Evolutionary conservation across 92 coral and sea anemone species (phyloP), one percentile per base, ranked within the genome.

Genomic region (Pocillopora grandis): DNA sequence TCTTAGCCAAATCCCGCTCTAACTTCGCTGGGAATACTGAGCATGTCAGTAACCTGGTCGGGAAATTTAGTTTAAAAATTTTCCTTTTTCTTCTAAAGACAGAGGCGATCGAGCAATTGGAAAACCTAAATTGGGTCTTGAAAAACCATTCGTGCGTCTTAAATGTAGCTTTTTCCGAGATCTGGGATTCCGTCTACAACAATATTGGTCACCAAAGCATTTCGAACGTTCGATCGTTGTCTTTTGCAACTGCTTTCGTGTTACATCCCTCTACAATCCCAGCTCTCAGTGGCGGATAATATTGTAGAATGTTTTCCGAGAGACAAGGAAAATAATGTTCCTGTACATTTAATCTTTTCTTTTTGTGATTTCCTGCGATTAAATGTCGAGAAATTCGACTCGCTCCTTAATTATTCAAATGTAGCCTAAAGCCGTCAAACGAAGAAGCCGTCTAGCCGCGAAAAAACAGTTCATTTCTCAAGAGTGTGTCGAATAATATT

Each of bases 311-410:
- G 61, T 59, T 59, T 76, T 61, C 57, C 5, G 0, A 35, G 49
- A 64, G 79, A 61, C 4, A 20, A 64, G 62, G 56, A 17, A 9
- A 68, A 36, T 33, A 21, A 7, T 37, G 42, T 78, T 64, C 37
- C 71, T 12, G n/a, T 21, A 18, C 2, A 33, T 20, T 33, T 78
- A 12, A 21, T 63, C 12, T 11, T 37, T 14, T 18, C 12, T 9
- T 15, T 21, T 35, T 19, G 20, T 37, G 35, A 78, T 48, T 64
- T 49, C 13, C 9, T 78, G 21, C 14, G 60, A 64, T 78, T 64
- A 78, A 64, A 78, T 65, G 82, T 64, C 82, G 18, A 35, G 68
- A 76, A 76, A 76, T 78, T 15, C 23, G 57, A 33, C 31, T 49
- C n/a, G 72, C 59, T 48, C 8, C 16, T 76, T 21, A 58, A 76